Evolutionary conservation across 2,888 invertebrate species (phyloP).

Genomic region (Sphaerophoria taeniata): DNA sequence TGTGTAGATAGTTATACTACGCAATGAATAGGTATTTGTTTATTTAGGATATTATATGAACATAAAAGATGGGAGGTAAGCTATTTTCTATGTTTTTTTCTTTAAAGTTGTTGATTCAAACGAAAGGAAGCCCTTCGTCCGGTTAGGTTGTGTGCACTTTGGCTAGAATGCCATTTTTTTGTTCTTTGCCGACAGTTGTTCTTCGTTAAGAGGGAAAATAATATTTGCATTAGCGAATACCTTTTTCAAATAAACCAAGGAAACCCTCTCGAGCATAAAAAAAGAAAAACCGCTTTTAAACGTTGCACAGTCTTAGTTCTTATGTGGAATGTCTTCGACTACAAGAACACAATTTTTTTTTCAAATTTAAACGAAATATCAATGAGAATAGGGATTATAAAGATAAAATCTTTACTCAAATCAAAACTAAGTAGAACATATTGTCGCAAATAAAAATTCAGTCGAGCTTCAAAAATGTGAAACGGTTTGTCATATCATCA

Average conservation of each 20-base stretch:
- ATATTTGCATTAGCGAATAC: neutral
- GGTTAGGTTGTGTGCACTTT: neutral
- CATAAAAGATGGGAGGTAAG: neutral
- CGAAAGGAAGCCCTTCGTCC: slow-evolving; percentile 12
- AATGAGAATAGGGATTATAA: too few species aligned
- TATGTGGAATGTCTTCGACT: neutral
- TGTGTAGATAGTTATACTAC: neutral
- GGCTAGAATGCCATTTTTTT: slow-evolving; percentile 17
- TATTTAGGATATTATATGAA: slow-evolving; percentile 44
- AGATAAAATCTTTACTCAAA: too few species aligned
- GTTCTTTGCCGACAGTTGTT: slow-evolving; percentile 39
- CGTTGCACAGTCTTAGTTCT: neutral
- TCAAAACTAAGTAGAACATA: too few species aligned
- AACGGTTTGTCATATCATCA: too few species aligned
- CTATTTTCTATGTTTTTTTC: slow-evolving; percentile 21
- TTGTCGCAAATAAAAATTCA: too few species aligned
- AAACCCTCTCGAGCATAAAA: slow-evolving; percentile 26
- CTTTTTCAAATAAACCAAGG: neutral
- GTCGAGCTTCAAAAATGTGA: too few species aligned
- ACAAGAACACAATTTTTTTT: too few species aligned
- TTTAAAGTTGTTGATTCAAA: neutral
- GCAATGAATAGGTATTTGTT: slow-evolving; percentile 39
- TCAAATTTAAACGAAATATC: too few species aligned
- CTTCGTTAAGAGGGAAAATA: slow-evolving; percentile 3
- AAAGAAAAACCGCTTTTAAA: slow-evolving; percentile 41